These are phyloP conservation scores for human DNA, from an alignment of 2,113 vertebrate species.

Conservation along the genomic window DNA sequence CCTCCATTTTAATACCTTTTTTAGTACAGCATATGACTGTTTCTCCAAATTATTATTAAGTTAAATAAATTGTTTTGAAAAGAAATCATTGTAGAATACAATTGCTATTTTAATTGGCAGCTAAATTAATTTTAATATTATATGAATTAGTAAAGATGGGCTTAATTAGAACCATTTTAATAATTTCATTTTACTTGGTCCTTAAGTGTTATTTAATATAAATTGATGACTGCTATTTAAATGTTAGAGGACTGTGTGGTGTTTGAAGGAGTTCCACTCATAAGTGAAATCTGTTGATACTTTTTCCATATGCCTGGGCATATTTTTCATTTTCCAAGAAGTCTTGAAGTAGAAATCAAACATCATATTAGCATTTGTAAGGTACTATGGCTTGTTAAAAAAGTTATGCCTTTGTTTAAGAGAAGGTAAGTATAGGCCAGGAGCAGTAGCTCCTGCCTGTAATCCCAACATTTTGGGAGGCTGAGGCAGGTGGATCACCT, in stretches of 20 bases:
- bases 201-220: slow-evolving; percentile 48
- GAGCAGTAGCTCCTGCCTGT: no score
- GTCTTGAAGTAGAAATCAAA: background rate
- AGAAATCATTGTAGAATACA: slow-evolving; percentile 32
- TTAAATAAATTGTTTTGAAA: slow-evolving; percentile 44
- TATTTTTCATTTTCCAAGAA: background rate
- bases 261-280: background rate
- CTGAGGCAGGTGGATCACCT: no score
- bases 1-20: background rate
- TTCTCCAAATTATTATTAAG: slow-evolving; percentile 55
- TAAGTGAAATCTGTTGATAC: background rate
- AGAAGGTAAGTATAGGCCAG: background rate
- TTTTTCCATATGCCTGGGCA: background rate
- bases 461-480: no score
- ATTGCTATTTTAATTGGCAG: slow-evolving; percentile 64
- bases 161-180: slow-evolving; percentile 52
- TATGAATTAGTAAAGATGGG: slow-evolving; percentile 50
- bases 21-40: background rate
- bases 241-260: background rate
- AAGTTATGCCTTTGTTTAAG: background rate
- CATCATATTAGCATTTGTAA: background rate
- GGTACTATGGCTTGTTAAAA: background rate
- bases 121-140: slow-evolving; percentile 57
- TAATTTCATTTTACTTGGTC: slow-evolving; percentile 42
- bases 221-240: background rate